Base-by-base conservation (phyloP, 2,113 vertebrate species). In the Mirza zaza region DNA sequence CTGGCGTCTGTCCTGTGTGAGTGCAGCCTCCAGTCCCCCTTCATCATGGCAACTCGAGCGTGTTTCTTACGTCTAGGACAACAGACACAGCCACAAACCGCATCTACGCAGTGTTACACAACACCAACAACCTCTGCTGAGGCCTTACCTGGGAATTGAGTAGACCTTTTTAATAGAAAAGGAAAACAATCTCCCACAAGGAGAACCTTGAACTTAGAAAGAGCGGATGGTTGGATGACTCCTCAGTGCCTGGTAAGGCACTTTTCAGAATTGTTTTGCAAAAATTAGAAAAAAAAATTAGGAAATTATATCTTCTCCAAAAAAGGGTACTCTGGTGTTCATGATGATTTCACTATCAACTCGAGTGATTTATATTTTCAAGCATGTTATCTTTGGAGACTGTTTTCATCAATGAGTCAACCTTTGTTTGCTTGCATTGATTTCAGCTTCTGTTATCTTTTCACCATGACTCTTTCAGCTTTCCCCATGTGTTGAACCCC, bases 301-400 rank as follows among this genome's bases (percentile, higher is more conserved):
- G 90, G 45, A 88, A 36, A 42, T 61, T 34, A 34, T 34, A 82
- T 21, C 20, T 39, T 21, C 13, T n/a, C 48, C 34, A 7, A 17
- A 32, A 94, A 50, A 55, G 9, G 18, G 29, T 18, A 32, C 55
- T 39, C 32, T 29, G 17, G 11, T 42, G 6, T 42, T 67, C 5
- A 70, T 20, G n/a, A 6, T 48, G 77, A 57, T 39, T 65, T 95
- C 90, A 70, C 20, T 59, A 50, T 50, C 75, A 83, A n/a, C 42
- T n/a, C 0, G 0, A 63, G 29, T 59, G 89, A 71, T 86, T 96
- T 97, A 83, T 95, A 67, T 95, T 94, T 80, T 77, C 20, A 81
- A 87, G 90, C 75, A 42, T 42, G 36, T 96, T 96, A 61, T 93
- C 67, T 94, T 86, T 87, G 82, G 90, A 96, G 87, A 89, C 5